Percentiles rank a stretch among this genome's conserved stretches.
Evolutionary conservation across 92 coral and sea anemone species (phyloP).

Genomic region (Zoanthus gigantus): DNA sequence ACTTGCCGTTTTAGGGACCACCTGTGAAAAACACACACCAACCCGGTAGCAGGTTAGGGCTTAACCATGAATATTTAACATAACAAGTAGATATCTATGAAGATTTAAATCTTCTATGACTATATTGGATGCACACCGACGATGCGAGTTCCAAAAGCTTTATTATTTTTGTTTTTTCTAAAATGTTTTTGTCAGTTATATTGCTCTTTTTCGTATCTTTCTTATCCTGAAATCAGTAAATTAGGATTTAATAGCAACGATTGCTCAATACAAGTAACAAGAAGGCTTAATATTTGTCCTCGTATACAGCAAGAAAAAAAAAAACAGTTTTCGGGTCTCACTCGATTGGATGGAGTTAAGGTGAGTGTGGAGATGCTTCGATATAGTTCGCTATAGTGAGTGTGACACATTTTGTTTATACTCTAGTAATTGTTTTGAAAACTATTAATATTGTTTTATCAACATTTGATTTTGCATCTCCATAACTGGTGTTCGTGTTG

Average conservation of each 20-base stretch:
- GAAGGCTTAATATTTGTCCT: slow-evolving; percentile 24
- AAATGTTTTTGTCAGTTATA: background rate
- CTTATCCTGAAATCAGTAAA: slow-evolving; percentile 33
- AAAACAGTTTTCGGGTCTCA: background rate
- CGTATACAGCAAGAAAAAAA: background rate
- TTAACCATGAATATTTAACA: slow-evolving; percentile 26
- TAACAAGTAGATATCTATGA: background rate
- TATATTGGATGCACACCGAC: background rate
- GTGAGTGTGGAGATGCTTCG: background rate
- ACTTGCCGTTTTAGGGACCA: background rate
- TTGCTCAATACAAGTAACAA: slow-evolving; percentile 21
- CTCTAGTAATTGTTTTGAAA: background rate
- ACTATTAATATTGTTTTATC: background rate
- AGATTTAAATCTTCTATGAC: too few species aligned
- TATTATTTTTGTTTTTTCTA: background rate
- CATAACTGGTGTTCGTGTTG: background rate
- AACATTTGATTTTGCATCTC: background rate
- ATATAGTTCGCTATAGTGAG: background rate
- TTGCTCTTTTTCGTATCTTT: background rate
- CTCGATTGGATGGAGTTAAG: slow-evolving; percentile 38
- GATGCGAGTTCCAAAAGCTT: background rate
- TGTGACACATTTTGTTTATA: background rate
- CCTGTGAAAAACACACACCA: slow-evolving; percentile 15
- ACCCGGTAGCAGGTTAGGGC: background rate
- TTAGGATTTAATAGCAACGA: slow-evolving; percentile 12